Evolutionary conservation across 2,113 vertebrate genomes (phyloP), one percentile per base, ranked within the genome.

Genomic region (Chionis minor): DNA sequence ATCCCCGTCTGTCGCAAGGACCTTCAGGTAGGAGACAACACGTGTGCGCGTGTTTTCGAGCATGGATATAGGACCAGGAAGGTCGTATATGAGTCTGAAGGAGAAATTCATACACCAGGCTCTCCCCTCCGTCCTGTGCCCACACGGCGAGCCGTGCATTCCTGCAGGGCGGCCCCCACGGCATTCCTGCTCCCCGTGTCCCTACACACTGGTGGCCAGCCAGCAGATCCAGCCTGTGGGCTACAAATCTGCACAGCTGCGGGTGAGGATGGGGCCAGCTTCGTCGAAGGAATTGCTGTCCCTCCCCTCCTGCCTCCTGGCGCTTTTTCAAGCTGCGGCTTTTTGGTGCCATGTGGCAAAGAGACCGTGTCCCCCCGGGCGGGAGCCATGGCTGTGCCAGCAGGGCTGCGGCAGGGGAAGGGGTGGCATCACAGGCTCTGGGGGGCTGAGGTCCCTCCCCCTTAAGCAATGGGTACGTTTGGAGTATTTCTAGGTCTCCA

Each of bases 71-170:
- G 61, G 38, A 22, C 3, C 0, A 0, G 30, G 52, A 63, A 65
- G 40, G 52, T 45, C 5, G 1, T 3, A 2, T 56, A 18, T 84
- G 45, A 22, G 40, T 26, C 24, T 77, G 56, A 63, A 86, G 21
- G 51, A 90, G 69, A 70, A 69, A 67, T 55, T 18, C 9, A 38
- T 18, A 22, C 20, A 26, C 45, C 2, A 9, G 44, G 26, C 12
- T 86, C 42, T 59, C 32, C 35, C 15, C 35, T 85, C 27, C 15
- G 8, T 58, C 40, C 10, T 8, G 49, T 79, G 30, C 49, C n/a
- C 24, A 7, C 8, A 2, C 54, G 38, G 22, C 0, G 5, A 62
- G 66, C 56, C 1, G 0, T 8, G 52, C 0, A 7, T 3, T 45
- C 51, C n/a, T 40, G 24, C 59, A 32, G 23, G n/a, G 15, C 33